Evolutionary conservation across 2,113 vertebrate genomes (phyloP), one percentile per base, ranked within the genome.

Genomic region (Potamarius usumacintae): DNA sequence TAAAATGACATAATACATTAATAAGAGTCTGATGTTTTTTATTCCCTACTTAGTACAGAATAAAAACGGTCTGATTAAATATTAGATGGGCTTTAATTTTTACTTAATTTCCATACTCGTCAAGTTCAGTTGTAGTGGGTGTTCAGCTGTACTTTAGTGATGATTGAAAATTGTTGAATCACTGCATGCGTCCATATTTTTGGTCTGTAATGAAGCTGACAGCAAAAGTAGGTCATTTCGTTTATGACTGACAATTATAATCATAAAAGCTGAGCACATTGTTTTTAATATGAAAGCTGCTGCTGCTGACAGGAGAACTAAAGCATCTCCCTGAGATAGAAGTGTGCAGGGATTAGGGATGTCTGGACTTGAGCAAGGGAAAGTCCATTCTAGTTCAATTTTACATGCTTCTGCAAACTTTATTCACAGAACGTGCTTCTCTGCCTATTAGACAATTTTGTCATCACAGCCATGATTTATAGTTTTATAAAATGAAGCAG

Each of bases 281-380:
- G 85, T 82, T 60, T 65, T 42, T 89, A 83, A 85, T 82, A 76
- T 76, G 79, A 87, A 63, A 63, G 81, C 52, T 85, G 52, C 27
- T 85, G 58, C 27, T 88, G 77, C 78, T 86, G 80, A 90, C 62
- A 87, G 86, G 81, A 83, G 57, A 25, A 62, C 14, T 80, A 34
- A 78, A 63, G 63, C 78, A 30, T 55, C 48, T 87, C 55, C 71
- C 53, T 57, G 72, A 78, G 79, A 79, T 78, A 67, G 85, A 88
- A 86, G 86, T 71, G 74, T 25, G 18, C n/a, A 72, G 78, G 50
- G 87, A 89, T 77, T 63, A 71, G 79, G 53, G 77, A 25, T 90
- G 92, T 90, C 85, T 89, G 48, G 88, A 86, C 88, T 87, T 83
- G 89, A 91, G 86, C 48, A 65, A 85, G 88, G 79, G 86, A 87